Base-by-base conservation (phyloP, 2,113 vertebrate species). In the Ciconia maguari region DNA sequence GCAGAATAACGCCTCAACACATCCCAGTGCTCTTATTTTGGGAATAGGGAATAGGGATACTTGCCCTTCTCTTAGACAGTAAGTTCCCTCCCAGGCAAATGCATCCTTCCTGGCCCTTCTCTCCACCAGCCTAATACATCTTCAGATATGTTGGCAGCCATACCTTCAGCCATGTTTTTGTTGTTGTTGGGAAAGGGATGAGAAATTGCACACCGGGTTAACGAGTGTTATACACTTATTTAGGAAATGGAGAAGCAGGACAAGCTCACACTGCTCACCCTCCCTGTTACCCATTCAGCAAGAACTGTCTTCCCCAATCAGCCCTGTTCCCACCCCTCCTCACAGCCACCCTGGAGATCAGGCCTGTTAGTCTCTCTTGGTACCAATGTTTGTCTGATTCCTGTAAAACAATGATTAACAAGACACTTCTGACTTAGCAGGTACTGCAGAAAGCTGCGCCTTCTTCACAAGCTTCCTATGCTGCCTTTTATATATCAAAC, bases 401-500 rank as follows among this genome's bases (percentile, higher is more conserved):
- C 79, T 89, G 51, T 76, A 54, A 95, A 87, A 62, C 75, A 95
- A 64, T 34, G 69, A 96, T 89, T 88, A 97, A 87, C 78, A 96
- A 93, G 89, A 87, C 84, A 61, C 15, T 54, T n/a, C 49, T 87
- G 94, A 87, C 48, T 64, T 89, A 94, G 90, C 83, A 89, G 61
- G 91, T 81, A 70, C 49, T 29, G 88, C 84, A 84, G 83, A 85
- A 87, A 86, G 92, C 87, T 54, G 70, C 52, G 48, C 82, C 96
- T 97, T 97, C 93, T 95, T 97, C 95, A 49, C 89, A 72, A 78
- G 89, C 96, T 96, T 95, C 92, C 88, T 89, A 12, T 46, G 81
- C 94, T 74, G 83, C 96, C 96, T 97, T 97, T 97, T 96, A 91
- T 97, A 87, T 71, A 95, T 97, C 97, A 91, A 83, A 48, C 94